Conservation (phyloP, 2,888 invertebrate species). For the Seira ritae region DNA sequence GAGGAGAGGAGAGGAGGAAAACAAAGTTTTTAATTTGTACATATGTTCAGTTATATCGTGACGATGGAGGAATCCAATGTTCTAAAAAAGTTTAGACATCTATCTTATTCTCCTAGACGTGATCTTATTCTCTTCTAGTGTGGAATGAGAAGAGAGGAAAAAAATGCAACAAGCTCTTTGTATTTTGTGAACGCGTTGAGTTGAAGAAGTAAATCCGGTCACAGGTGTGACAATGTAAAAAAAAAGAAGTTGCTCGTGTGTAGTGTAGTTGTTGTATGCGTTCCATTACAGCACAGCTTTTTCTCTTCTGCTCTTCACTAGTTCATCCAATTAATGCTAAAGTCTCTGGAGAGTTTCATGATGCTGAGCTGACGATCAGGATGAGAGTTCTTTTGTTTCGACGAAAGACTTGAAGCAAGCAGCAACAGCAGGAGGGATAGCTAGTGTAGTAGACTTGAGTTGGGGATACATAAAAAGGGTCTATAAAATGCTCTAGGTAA, state of each 20-base stretch:
- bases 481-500: neutral
- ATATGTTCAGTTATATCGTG: constrained; percentile 12
- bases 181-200: constrained; percentile 36
- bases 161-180: constrained; percentile 18
- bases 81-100: constrained; percentile 10
- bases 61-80: constrained; percentile 1
- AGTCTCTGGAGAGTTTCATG: constrained; percentile 71
- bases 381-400: constrained; percentile 61
- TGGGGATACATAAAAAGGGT: constrained; percentile 8
- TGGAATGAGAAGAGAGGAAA: neutral
- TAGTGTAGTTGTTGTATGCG: constrained; percentile 51
- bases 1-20: constrained; percentile 25
- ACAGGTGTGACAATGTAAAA: constrained; percentile 73
- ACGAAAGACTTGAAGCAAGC: constrained; percentile 31
- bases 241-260: constrained; percentile 59
- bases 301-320: constrained; percentile 24
- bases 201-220: constrained; percentile 69
- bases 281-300: constrained; percentile 51
- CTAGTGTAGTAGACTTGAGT: constrained; percentile 27
- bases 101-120: constrained; percentile 10
- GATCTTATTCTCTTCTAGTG: neutral
- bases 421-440: constrained; percentile 53
- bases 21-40: constrained; percentile 43
- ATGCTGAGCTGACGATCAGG: constrained; percentile 61
- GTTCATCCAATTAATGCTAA: constrained; percentile 74